phyloP scores from a whole-genome alignment of 2,888 invertebrate species.

The Rhagonycha fulva region DNA sequence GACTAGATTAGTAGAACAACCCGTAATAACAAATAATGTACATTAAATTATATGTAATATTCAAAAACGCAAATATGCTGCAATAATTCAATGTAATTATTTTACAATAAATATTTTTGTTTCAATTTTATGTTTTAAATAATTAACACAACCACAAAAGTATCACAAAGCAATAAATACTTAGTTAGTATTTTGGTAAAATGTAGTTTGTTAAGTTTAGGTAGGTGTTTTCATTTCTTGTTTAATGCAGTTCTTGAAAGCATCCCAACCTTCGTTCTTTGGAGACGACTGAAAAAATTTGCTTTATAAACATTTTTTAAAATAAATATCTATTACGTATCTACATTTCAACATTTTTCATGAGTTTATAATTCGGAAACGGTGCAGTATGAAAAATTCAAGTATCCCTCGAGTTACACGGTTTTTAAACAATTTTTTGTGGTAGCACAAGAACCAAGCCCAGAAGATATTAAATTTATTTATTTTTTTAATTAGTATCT shows the following conservation, averaged over 20 bases:
- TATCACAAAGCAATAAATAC: conserved; percentile 16
- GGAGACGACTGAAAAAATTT: conserved; percentile 74
- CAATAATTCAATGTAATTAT: not conserved
- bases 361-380: too few species aligned
- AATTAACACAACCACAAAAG: conserved; percentile 1
- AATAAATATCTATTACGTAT: too few species aligned
- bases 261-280: conserved; percentile 90
- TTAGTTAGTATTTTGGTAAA: not conserved
- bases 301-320: too few species aligned
- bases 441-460: too few species aligned
- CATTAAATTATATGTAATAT: not conserved
- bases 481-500: too few species aligned
- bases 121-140: not conserved
- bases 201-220: conserved; percentile 43
- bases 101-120: not conserved
- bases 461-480: too few species aligned
- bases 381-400: too few species aligned
- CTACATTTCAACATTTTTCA: too few species aligned
- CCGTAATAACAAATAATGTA: conserved; percentile 5
- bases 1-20: conserved; percentile 22
- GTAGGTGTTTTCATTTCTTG: conserved; percentile 84
- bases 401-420: too few species aligned
- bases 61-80: not conserved
- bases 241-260: conserved; percentile 87
- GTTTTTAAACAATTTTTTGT: too few species aligned